Conservation (phyloP, 23 tunicate genomes). For the Styela plicata region DNA sequence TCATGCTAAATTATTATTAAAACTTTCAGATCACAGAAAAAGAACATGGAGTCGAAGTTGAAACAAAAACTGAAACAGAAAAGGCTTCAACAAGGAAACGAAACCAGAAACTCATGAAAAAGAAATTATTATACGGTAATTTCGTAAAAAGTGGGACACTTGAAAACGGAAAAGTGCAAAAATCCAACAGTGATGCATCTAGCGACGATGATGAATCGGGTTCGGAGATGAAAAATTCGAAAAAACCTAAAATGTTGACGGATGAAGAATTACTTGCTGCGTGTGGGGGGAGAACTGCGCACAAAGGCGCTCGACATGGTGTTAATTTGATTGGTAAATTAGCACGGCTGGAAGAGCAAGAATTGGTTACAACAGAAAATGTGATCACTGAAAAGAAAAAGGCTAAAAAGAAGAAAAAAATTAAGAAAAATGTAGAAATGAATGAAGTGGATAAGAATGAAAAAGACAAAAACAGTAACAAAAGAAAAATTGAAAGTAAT, state of each 20-base stretch:
- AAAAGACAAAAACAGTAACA: background rate
- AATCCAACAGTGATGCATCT: background rate
- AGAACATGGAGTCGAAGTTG: conserved; percentile 4
- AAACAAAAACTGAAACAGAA: conserved; percentile 3
- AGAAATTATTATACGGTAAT: conserved; percentile 9
- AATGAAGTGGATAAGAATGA: background rate
- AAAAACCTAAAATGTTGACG: conserved; percentile 6
- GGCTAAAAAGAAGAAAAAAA: background rate
- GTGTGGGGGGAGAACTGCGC: conserved; percentile 54
- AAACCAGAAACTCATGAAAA: background rate
- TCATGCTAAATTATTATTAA: background rate
- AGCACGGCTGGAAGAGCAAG: conserved; percentile 29
- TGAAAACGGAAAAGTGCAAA: conserved; percentile 16
- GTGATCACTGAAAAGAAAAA: background rate
- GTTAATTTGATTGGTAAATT: conserved; percentile 40
- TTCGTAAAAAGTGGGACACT: conserved; percentile 25
- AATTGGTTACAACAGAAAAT: background rate
- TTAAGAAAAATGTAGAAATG: background rate
- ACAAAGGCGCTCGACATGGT: conserved; percentile 59
- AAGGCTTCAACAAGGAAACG: conserved; percentile 1
- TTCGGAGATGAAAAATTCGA: background rate
- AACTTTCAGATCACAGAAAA: conserved; percentile 6
- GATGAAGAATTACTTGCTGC: conserved; percentile 37
- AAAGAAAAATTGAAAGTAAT: background rate
- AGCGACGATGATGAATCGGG: conserved; percentile 15